phyloP scores from a whole-genome alignment of 2,888 invertebrate genomes.

The Anticlea derivata region DNA sequence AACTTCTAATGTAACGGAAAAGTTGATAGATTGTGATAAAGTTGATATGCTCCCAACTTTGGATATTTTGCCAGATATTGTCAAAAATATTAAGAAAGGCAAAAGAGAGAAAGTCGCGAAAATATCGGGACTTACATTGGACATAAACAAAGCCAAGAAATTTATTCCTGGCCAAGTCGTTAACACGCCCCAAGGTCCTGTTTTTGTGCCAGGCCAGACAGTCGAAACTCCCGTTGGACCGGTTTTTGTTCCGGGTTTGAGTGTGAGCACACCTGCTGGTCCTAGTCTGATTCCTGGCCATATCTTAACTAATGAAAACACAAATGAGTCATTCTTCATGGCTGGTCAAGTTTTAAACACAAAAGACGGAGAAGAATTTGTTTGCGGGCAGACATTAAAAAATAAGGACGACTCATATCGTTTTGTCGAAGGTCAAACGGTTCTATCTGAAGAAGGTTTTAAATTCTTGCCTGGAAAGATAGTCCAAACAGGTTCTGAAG shows the following conservation, averaged over 20 bases:
- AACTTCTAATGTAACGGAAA: slow-evolving; percentile 85
- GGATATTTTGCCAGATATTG: slow-evolving; percentile 85
- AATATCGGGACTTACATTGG: slow-evolving; percentile 86
- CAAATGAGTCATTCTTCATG: slow-evolving; percentile 86
- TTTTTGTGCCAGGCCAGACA: slow-evolving; percentile 91
- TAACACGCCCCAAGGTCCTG: slow-evolving; percentile 86
- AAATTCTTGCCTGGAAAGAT: slow-evolving; percentile 86
- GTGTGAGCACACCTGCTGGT: slow-evolving; percentile 86
- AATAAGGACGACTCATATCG: slow-evolving; percentile 80
- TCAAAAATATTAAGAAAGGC: slow-evolving; percentile 85
- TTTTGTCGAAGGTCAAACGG: slow-evolving; percentile 86
- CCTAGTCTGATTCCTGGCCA: slow-evolving; percentile 89
- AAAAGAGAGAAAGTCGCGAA: slow-evolving; percentile 84
- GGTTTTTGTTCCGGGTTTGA: slow-evolving; percentile 89
- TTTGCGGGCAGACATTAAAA: slow-evolving; percentile 86
- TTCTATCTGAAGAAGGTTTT: slow-evolving; percentile 84
- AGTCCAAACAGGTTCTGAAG: slow-evolving; percentile 71
- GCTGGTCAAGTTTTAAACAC: slow-evolving; percentile 88
- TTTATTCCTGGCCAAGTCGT: slow-evolving; percentile 89
- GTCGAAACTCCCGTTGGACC: slow-evolving; percentile 87
- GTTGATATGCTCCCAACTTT: slow-evolving; percentile 85
- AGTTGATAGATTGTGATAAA: slow-evolving; percentile 80
- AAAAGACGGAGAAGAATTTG: slow-evolving; percentile 81
- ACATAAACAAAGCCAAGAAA: slow-evolving; percentile 86
- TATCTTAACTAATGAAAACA: slow-evolving; percentile 84